Conservation (phyloP, 2,797 vertebrate genomes). For the Luscinia megarhynchos region DNA sequence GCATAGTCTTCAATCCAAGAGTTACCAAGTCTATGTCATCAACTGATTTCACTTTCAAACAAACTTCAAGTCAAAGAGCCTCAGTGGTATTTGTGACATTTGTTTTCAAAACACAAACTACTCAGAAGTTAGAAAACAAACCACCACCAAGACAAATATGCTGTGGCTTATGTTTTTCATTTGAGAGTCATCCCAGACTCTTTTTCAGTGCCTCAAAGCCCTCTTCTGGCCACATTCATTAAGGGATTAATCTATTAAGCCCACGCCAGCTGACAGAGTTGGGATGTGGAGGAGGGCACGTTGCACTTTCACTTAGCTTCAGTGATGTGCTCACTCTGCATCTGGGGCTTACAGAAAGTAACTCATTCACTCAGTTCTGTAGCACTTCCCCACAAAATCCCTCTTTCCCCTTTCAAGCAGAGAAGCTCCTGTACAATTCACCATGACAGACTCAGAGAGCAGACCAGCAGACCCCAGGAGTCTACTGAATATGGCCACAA, state of each 20-base stretch:
- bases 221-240: not conserved
- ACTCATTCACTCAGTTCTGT: not conserved
- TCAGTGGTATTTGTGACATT: not conserved
- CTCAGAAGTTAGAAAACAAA: not conserved
- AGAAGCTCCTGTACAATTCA: not conserved
- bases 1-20: not conserved
- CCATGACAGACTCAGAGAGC: not conserved
- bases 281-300: not conserved
- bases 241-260: not conserved
- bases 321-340: not conserved
- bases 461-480: not conserved
- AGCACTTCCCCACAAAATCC: not conserved
- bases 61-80: not conserved
- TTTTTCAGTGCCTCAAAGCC: conserved; percentile 23
- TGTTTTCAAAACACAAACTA: not conserved
- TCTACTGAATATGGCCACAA: not conserved
- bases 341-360: not conserved
- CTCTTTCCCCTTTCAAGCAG: not conserved
- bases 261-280: not conserved
- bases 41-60: not conserved
- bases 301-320: not conserved
- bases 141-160: not conserved
- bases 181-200: not conserved
- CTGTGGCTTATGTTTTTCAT: not conserved
- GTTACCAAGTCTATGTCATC: not conserved